A percentile compares a stretch with the other conserved stretches of the same genome.
Evolutionary conservation across 2,888 invertebrate genomes (phyloP).

Genomic region (Celastrina argiolus): DNA sequence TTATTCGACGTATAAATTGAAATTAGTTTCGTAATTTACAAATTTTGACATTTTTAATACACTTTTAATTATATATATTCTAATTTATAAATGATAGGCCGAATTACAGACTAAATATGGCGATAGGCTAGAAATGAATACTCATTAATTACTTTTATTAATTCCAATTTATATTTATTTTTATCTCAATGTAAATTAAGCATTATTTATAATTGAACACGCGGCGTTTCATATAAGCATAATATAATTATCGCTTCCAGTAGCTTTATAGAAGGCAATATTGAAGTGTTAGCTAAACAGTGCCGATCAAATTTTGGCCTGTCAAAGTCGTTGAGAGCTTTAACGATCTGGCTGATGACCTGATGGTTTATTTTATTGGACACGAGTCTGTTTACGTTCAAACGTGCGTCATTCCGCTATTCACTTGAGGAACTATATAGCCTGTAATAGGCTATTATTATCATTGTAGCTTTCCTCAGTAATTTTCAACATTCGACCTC

Average conservation of each 20-base stretch:
- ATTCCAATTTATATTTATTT: not conserved
- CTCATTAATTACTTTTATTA: slow-evolving; percentile 2
- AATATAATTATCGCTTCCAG: not conserved
- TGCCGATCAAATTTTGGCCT: not conserved
- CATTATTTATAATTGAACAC: not conserved
- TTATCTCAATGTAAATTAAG: not conserved
- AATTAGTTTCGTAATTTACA: not conserved
- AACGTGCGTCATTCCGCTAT: not conserved
- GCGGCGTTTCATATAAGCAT: not conserved
- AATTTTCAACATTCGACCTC: no score
- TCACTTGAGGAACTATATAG: not conserved
- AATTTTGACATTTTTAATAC: not conserved
- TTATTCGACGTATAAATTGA: not conserved
- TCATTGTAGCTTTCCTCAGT: no score
- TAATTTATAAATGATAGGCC: slow-evolving; percentile 7
- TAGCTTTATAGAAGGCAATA: not conserved
- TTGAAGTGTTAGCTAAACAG: not conserved
- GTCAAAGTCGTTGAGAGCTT: not conserved
- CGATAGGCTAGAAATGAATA: not conserved
- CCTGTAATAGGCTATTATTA: not conserved
- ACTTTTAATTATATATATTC: not conserved
- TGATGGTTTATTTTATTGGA: not conserved
- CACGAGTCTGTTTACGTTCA: not conserved
- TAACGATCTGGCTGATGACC: not conserved
- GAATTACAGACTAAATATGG: not conserved